Evolutionary conservation across 2,888 invertebrate species (phyloP), one percentile per base, ranked within the genome.

Genomic region (Thera obeliscata): DNA sequence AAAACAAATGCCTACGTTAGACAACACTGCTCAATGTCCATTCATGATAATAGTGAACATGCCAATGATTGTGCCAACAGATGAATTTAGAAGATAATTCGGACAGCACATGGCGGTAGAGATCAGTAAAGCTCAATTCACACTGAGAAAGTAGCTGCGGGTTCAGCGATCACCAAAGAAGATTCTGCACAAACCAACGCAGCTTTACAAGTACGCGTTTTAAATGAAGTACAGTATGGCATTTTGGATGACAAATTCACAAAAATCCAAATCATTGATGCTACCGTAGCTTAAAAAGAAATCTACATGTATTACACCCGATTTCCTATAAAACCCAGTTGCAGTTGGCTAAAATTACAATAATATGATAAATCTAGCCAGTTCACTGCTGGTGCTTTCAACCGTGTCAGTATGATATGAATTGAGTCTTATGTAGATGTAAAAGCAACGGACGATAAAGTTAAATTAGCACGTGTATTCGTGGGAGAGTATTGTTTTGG

Each of bases 401-500:
- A 50, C 22, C 22, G 12, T 22, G 12, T 22, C 52, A 3, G 33
- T 52, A 52, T 52, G 33, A 52, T 52, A 52, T 52, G 33, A 52
- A 52, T 2, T 3, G 52, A 9, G 8, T 9, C 3, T 52, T 50
- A 38, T 48, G 48, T 33, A 43, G 38, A 59, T 64, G 46, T 48
- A 48, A 54, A 55, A 48, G 60, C 56, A 49, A 48, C 46, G n/a
- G 50, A 46, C 49, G 56, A 35, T 59, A 62, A 46, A 59, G 56
- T 38, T 12, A 62, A 55, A 60, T 56, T 49, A 64, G 61, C 58
- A 48, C 63, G 66, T 59, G 62, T 64, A 58, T 59, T 50, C 65
- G 56, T 64, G 59, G 55, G 64, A 57, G 50, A 56, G 54, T 66
- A 70, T 71, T 49, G 66, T 50, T 64, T 67, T 63, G 56, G 62